These are phyloP conservation scores for Xestia sexstrigata DNA, from an alignment of 2,888 invertebrate genomes.

Conservation along the genomic window DNA sequence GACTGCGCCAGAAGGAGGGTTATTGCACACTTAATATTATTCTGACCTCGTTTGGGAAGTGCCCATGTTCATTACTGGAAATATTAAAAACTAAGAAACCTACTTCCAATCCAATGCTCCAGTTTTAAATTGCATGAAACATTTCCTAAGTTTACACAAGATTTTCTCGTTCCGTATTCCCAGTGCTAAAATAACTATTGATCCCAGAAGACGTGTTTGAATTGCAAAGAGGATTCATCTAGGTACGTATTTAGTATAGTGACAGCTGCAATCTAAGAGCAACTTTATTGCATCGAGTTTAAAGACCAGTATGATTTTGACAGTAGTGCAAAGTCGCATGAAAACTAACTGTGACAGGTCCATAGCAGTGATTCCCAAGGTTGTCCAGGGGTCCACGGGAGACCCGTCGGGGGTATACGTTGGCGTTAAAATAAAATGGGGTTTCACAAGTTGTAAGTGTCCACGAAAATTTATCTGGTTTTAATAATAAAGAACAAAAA, in stretches of 20 bases:
- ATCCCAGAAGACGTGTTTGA: constrained; percentile 31
- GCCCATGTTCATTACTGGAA: not conserved
- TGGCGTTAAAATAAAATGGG: too few relatives aligned
- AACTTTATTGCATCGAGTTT: not conserved
- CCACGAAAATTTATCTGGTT: too few relatives aligned
- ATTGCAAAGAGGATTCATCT: constrained; percentile 44
- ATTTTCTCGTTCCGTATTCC: constrained; percentile 28
- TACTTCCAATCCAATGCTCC: constrained; percentile 15
- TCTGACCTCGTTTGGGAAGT: too few relatives aligned
- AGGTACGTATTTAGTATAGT: constrained; percentile 7
- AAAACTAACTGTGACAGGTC: not conserved
- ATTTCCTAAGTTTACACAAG: constrained; percentile 26
- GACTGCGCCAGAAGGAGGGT: too few relatives aligned
- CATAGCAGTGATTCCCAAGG: not conserved
- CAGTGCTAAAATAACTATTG: constrained; percentile 46
- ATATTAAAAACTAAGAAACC: constrained; percentile 12
- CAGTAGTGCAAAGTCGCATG: not conserved
- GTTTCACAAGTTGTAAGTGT: too few relatives aligned
- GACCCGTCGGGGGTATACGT: too few relatives aligned
- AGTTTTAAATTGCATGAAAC: constrained; percentile 36
- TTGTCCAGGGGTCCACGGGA: too few relatives aligned
- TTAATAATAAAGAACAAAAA: too few relatives aligned
- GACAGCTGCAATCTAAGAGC: not conserved
- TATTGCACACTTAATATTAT: too few relatives aligned
- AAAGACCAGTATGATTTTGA: not conserved